Evolutionary conservation across 2,113 vertebrate genomes (phyloP).

Genomic region (Chaetura pelagica): DNA sequence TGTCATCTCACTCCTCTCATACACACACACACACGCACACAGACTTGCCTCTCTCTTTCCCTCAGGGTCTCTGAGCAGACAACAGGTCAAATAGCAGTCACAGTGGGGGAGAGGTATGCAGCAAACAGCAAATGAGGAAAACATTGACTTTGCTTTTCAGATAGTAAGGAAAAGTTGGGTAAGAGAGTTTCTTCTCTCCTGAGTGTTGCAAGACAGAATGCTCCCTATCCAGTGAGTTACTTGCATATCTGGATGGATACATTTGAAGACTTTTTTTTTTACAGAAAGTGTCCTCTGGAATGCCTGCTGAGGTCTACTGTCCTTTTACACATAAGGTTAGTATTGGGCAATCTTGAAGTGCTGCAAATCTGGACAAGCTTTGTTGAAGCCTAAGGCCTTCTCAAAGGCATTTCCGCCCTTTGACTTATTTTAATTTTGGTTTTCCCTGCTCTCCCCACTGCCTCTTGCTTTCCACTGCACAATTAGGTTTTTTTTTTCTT

Average conservation of each 20-base stretch:
- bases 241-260: neutral
- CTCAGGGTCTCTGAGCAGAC: constrained; percentile 13
- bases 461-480: constrained; percentile 35
- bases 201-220: neutral
- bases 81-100: constrained; percentile 63
- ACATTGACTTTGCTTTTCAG: constrained; percentile 46
- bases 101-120: constrained; percentile 64
- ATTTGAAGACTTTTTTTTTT: neutral
- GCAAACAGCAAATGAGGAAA: constrained; percentile 53
- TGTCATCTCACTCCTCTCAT: neutral
- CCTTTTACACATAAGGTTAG: neutral
- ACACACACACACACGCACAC: neutral
- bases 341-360: constrained; percentile 49
- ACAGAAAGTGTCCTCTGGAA: constrained; percentile 6
- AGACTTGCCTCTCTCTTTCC: neutral
- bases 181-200: neutral
- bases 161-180: constrained; percentile 37
- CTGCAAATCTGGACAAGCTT: constrained; percentile 58
- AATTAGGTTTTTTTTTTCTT: neutral
- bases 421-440: constrained; percentile 62
- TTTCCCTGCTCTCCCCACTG: constrained; percentile 28
- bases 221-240: neutral
- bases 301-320: constrained; percentile 19
- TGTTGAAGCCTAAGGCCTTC: constrained; percentile 71
- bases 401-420: constrained; percentile 57